Evolutionary conservation across 2,113 vertebrate genomes (phyloP).

Genomic region (Glaucidium brasilianum): DNA sequence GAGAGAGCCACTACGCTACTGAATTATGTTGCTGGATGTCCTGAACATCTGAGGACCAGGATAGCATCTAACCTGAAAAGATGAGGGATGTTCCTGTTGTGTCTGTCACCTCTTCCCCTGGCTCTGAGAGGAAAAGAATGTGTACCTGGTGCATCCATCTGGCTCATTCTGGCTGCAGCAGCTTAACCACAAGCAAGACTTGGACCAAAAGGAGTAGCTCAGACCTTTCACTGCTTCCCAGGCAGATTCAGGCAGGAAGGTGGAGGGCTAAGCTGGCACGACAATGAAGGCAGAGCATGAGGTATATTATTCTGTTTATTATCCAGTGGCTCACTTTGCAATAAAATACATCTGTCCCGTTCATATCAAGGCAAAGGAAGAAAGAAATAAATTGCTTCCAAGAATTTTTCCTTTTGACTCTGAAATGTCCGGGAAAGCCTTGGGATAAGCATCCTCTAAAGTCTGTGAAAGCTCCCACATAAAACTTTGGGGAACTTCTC

Average conservation of each 20-base stretch:
- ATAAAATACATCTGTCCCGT: background rate
- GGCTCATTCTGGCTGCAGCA: background rate
- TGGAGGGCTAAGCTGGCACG: background rate
- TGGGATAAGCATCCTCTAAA: background rate
- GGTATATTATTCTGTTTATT: background rate
- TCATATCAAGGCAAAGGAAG: background rate
- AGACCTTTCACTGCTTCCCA: background rate
- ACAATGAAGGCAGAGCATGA: background rate
- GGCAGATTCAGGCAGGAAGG: background rate
- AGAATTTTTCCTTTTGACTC: background rate
- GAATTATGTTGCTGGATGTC: background rate
- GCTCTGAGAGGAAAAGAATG: background rate
- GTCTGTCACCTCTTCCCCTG: background rate
- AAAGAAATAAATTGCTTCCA: background rate
- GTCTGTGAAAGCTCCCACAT: background rate
- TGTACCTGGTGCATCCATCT: rapidly evolving
- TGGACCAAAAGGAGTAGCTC: background rate
- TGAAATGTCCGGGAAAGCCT: background rate
- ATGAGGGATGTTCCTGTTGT: background rate
- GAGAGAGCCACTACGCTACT: background rate
- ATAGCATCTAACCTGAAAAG: background rate
- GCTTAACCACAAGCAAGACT: rapidly evolving
- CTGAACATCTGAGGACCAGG: background rate
- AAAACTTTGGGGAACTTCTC: background rate
- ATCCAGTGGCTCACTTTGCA: background rate